Percentiles rank a stretch among this genome's conserved stretches.
phyloP scores from a whole-genome alignment of 2,888 invertebrate species.

The Watsonalla cultraria region DNA sequence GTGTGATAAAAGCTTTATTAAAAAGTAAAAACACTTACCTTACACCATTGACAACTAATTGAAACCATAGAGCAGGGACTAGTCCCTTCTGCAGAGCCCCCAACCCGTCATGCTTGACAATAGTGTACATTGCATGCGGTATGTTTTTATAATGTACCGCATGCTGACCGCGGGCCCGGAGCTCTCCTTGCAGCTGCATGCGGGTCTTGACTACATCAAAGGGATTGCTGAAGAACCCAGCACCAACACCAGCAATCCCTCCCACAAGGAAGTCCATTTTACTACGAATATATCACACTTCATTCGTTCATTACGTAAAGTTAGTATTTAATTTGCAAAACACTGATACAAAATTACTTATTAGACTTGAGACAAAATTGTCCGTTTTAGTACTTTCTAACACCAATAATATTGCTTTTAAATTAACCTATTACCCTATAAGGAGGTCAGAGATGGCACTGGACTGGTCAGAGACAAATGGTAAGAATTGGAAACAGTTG shows the following conservation, averaged over 20 bases:
- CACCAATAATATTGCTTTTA: not conserved
- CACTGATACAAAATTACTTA: not conserved
- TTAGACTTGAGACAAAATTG: not conserved
- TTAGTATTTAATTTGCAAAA: conserved; percentile 2
- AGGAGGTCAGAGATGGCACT: too few relatives aligned
- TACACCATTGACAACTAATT: conserved; percentile 81
- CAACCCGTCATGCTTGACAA: conserved; percentile 87
- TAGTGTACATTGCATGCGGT: conserved; percentile 87
- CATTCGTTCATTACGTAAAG: not conserved
- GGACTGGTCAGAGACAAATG: too few relatives aligned
- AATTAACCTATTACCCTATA: too few relatives aligned
- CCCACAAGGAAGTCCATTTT: conserved; percentile 87
- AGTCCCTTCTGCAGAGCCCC: conserved; percentile 87
- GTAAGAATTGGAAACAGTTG: not conserved
- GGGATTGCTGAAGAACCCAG: conserved; percentile 92
- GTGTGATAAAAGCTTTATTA: not conserved
- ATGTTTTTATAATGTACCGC: conserved; percentile 84
- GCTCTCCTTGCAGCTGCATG: conserved; percentile 92
- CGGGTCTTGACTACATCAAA: conserved; percentile 93
- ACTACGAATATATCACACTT: conserved; percentile 27
- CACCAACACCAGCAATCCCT: conserved; percentile 85
- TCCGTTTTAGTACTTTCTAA: too few relatives aligned
- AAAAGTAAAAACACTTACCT: conserved; percentile 49
- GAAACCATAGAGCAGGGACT: conserved; percentile 90
- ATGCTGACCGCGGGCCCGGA: conserved; percentile 82